Evolutionary conservation across 64 coral and sea anemone genomes (phyloP).

Genomic region (Montipora sp.): DNA sequence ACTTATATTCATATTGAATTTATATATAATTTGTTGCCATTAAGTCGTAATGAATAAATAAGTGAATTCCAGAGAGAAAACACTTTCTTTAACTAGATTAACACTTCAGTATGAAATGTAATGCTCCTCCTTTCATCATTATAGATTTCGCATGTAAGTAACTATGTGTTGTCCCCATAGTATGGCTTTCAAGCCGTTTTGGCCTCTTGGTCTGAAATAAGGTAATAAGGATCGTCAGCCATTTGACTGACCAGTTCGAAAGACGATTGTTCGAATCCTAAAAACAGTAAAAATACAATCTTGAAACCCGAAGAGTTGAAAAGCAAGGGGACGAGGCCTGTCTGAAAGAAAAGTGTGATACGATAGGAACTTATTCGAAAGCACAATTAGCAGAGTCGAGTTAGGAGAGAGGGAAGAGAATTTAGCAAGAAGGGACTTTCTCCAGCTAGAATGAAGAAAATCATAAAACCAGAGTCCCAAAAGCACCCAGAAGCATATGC

Average conservation of each 20-base stretch:
- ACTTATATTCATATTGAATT: too few species aligned
- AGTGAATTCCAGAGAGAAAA: too few species aligned
- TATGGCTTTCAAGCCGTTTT: too few species aligned
- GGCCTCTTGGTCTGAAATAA: not conserved
- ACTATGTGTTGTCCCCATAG: too few species aligned
- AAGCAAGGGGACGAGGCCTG: too few species aligned
- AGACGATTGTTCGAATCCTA: not conserved
- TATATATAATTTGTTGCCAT: too few species aligned
- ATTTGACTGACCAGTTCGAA: not conserved
- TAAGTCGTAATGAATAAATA: too few species aligned
- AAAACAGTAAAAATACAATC: not conserved
- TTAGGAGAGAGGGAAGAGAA: not conserved
- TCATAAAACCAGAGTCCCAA: not conserved
- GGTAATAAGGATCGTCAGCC: not conserved
- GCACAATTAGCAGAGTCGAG: not conserved
- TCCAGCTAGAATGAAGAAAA: not conserved
- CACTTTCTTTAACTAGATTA: too few species aligned
- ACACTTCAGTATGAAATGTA: too few species aligned
- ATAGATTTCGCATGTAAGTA: too few species aligned
- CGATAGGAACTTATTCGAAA: not conserved
- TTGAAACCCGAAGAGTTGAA: not conserved
- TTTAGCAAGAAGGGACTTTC: not conserved
- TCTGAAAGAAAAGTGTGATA: too few species aligned
- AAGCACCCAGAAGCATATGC: not conserved
- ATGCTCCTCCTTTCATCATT: too few species aligned